These are phyloP conservation scores for human DNA, from an alignment of 2,113 vertebrate genomes.

Conservation along the genomic window GRCh38 chr21:29142501-29143000, in stretches of 20 bases:
- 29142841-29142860: background rate
- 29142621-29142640: background rate
- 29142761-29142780: background rate
- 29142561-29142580: no score
- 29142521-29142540: background rate
- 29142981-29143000: background rate
- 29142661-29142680: background rate
- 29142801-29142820: background rate
- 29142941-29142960: background rate
- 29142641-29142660: background rate
- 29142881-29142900: background rate
- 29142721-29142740: background rate
- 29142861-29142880: background rate
- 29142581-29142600: no score
- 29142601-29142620: fast-evolving
- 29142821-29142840: background rate
- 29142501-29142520: background rate
- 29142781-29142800: background rate
- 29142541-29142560: no score
- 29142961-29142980: background rate
- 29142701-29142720: background rate
- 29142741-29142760: background rate
- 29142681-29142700: background rate
- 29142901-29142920: no score
- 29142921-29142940: background rate